These are phyloP conservation scores for Diarsia rubi DNA, from an alignment of 2,888 invertebrate genomes.

Conservation along the genomic window DNA sequence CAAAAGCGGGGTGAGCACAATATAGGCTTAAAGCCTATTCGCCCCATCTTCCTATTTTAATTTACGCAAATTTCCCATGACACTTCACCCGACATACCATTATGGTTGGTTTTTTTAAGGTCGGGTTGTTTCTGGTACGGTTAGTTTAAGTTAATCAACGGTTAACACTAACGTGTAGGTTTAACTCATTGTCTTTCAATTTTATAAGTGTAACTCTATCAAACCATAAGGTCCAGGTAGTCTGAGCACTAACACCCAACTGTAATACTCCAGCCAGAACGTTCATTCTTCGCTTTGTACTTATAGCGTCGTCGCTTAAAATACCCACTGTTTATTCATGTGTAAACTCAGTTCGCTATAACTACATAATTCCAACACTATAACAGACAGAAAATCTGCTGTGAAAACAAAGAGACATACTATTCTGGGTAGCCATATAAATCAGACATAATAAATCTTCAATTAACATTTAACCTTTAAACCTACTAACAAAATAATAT, in stretches of 20 bases:
- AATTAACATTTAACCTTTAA: neutral
- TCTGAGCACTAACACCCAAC: too few relatives aligned
- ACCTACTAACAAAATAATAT: neutral
- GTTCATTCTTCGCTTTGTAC: neutral
- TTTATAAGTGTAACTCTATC: neutral
- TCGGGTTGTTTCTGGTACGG: constrained; percentile 48
- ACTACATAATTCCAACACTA: neutral
- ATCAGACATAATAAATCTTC: neutral
- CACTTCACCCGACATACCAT: constrained; percentile 88
- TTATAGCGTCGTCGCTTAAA: neutral
- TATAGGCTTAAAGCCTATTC: constrained; percentile 86
- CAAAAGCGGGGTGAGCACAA: constrained; percentile 83
- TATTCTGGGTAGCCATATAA: too few relatives aligned
- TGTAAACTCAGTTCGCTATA: neutral
- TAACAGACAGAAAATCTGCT: neutral
- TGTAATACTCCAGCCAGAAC: neutral
- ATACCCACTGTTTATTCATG: neutral
- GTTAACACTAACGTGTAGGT: constrained; percentile 16
- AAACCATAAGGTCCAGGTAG: too few relatives aligned
- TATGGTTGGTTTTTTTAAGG: constrained; percentile 73
- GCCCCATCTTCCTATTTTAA: constrained; percentile 91
- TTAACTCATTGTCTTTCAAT: neutral
- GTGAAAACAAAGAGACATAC: neutral
- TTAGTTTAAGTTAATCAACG: constrained; percentile 54
- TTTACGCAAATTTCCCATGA: constrained; percentile 91